These are phyloP conservation scores for Melanchra persicariae DNA, from an alignment of 2,888 invertebrate species.

Conservation along the genomic window DNA sequence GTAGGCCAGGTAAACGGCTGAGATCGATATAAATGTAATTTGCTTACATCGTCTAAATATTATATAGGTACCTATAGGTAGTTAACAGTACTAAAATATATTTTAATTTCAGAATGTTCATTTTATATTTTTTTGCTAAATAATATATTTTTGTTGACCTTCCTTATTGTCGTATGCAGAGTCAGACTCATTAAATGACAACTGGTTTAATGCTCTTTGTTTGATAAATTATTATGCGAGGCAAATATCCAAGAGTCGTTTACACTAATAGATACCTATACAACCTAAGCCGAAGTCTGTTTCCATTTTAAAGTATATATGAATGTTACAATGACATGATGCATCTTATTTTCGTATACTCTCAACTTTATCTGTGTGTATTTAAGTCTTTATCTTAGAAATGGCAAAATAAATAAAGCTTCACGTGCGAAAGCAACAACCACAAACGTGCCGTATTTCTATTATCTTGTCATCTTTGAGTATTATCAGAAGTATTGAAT, in stretches of 20 bases:
- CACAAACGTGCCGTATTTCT: conserved; percentile 27
- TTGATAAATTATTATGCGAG: neutral
- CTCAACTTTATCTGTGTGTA: conserved; percentile 18
- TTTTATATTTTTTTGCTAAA: neutral
- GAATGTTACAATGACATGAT: neutral
- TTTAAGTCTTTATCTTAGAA: conserved; percentile 27
- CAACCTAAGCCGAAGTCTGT: neutral
- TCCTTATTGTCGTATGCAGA: neutral
- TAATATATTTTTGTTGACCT: neutral
- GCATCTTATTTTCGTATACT: conserved; percentile 1
- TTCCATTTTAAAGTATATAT: neutral
- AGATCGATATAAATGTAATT: neutral
- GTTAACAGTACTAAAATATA: neutral
- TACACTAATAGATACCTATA: neutral
- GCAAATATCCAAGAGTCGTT: neutral
- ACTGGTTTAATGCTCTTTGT: neutral
- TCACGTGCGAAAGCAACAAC: conserved; percentile 31
- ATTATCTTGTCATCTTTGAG: conserved; percentile 15
- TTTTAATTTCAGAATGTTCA: neutral
- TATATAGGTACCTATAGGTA: too few species aligned
- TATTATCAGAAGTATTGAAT: conserved; percentile 5
- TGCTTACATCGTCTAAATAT: neutral
- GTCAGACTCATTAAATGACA: neutral
- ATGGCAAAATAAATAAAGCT: conserved; percentile 32
- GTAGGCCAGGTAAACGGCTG: neutral